Base-by-base conservation (phyloP, 2,888 invertebrate species). In the Balanococcus diminutus region DNA sequence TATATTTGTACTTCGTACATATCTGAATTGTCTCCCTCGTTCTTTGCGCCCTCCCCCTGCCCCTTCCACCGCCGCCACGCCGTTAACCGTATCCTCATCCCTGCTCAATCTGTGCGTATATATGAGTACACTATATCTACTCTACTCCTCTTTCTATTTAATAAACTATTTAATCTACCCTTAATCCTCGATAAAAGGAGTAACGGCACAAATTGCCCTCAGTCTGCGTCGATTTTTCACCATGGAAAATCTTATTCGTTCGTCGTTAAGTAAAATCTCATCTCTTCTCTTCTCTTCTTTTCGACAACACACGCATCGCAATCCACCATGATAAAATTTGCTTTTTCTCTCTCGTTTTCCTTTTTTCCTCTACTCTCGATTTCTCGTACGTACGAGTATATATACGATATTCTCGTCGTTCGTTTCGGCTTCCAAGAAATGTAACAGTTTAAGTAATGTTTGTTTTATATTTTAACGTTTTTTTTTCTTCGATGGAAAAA, bases 121-220 rank as follows among this genome's bases (percentile, higher is more conserved):
- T 36, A 36, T 36, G 22, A 56, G 56, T 56, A 56, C 11, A 56
- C 11, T 4, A 19, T 56, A n/a, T n/a, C n/a, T n/a, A 9, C 8
- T 36, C 32, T 19, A 11, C 28, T 32, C 11, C 79, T 79, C 32
- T 22, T 8, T 51, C 42, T 81, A 81, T 81, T 81, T 81, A 81
- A 81, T 81, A 42, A 81, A 81, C 39, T 81, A 42, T 81, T 81
- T 42, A 81, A 42, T 81, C 81, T 81, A 81, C 81, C 81, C 81
- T 81, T 81, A 51, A 82, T 82, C 51, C 46, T 51, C 39, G 51
- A 82, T 82, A 31, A 22, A 51, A 22, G 28, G 51, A 51, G 56
- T 46, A 81, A 81, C 81, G 81, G 51, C n/a, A 82, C 82, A 82
- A 51, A 82, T 82, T 28, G 82, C 51, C 56, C 42, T 19, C 14